These are phyloP conservation scores for Archivesica marissinica DNA, from an alignment of 1,140 invertebrate genomes.

Conservation along the genomic window DNA sequence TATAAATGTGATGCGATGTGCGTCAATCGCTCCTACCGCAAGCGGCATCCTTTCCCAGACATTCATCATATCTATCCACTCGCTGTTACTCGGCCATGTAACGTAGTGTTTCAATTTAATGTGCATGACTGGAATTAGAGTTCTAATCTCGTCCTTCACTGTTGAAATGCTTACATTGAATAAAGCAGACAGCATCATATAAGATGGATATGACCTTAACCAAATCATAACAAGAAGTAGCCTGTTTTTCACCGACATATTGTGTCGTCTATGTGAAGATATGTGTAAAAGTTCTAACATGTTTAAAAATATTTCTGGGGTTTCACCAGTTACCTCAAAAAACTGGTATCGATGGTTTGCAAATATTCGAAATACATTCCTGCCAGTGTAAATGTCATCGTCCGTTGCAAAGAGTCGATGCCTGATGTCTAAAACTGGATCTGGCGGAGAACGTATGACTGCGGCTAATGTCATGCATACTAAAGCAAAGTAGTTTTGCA, in stretches of 20 bases:
- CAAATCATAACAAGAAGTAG: background rate
- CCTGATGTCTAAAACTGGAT: background rate
- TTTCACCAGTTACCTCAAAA: background rate
- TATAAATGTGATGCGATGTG: constrained; percentile 39
- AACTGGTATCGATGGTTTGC: background rate
- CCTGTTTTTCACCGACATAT: background rate
- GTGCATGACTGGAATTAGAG: too few species aligned
- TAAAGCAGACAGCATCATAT: background rate
- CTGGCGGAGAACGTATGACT: too few species aligned
- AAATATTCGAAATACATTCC: constrained; percentile 7
- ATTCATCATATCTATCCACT: background rate
- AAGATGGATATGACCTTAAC: background rate
- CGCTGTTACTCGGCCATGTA: too few species aligned
- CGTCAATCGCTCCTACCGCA: constrained; percentile 32
- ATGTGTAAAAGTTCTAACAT: background rate
- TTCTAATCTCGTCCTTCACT: constrained; percentile 3
- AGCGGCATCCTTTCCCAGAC: background rate
- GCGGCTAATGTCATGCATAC: too few species aligned
- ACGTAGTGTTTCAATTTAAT: too few species aligned
- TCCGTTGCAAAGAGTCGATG: constrained; percentile 14
- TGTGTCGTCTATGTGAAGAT: background rate
- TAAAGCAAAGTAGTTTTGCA: too few species aligned
- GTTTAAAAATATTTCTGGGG: background rate
- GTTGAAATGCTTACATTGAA: constrained; percentile 10
- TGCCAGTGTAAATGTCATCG: background rate